phyloP scores from a whole-genome alignment of 53 echinoderm and acorn worm genomes.

The Arbacia lixula region DNA sequence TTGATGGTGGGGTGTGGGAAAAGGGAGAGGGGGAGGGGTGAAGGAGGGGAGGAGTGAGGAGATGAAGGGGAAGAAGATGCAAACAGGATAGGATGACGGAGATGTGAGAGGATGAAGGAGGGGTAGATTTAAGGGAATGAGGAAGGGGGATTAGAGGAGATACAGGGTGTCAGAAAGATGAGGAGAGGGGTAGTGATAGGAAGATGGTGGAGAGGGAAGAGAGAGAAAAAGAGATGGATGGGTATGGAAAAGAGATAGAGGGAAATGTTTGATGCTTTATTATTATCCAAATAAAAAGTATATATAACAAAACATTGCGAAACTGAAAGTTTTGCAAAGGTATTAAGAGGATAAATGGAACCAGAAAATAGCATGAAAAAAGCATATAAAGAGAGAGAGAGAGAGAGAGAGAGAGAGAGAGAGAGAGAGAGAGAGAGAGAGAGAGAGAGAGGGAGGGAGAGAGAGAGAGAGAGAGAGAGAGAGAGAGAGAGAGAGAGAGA shows the following conservation, averaged over 20 bases:
- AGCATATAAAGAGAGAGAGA: too few relatives aligned
- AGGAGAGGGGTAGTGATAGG: background rate
- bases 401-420: background rate
- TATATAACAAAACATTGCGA: too few relatives aligned
- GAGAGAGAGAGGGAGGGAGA: background rate
- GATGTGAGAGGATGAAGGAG: too few relatives aligned
- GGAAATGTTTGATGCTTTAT: too few relatives aligned
- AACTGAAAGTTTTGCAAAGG: too few relatives aligned
- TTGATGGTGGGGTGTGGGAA: background rate
- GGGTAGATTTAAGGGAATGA: background rate
- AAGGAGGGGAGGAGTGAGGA: background rate
- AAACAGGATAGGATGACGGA: background rate
- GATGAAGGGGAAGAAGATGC: background rate
- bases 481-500: background rate
- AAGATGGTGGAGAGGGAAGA: background rate
- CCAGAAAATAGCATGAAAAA: too few relatives aligned
- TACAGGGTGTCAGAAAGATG: too few relatives aligned
- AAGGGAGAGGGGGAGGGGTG: background rate
- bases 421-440: background rate
- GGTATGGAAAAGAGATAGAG: background rate
- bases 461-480: background rate
- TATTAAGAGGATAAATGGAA: too few relatives aligned
- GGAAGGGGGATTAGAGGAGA: background rate
- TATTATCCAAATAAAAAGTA: too few relatives aligned
- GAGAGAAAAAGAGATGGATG: background rate